These are phyloP conservation scores for Jordanella pulchra DNA, from an alignment of 2,797 vertebrate genomes.

Conservation along the genomic window DNA sequence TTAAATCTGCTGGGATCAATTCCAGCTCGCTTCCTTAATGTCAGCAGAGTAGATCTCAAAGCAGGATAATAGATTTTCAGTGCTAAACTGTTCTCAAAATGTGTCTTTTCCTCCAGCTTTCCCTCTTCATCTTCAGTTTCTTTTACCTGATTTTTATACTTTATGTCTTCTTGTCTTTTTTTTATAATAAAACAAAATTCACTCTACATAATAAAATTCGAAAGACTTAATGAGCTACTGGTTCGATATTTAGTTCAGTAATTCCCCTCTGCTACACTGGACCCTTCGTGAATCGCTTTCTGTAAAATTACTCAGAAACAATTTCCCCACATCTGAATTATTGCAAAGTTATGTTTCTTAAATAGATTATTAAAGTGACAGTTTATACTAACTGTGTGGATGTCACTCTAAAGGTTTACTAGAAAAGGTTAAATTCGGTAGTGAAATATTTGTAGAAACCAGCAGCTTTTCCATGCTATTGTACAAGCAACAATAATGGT, in stretches of 20 bases:
- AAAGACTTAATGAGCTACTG: neutral
- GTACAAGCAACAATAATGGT: too few species aligned
- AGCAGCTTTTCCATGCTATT: too few species aligned
- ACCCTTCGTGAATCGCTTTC: neutral
- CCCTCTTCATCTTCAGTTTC: slow-evolving; percentile 35
- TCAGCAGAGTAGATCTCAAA: slow-evolving; percentile 62
- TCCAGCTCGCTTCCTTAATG: slow-evolving; percentile 64
- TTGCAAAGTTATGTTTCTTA: too few species aligned
- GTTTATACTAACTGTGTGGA: too few species aligned
- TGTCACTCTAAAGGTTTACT: neutral
- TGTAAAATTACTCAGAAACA: neutral
- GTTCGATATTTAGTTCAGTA: neutral
- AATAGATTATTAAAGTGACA: too few species aligned
- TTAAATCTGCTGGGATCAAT: slow-evolving; percentile 72
- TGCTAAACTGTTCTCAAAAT: slow-evolving; percentile 50
- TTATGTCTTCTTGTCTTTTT: neutral
- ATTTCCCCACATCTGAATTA: too few species aligned
- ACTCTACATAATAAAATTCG: neutral
- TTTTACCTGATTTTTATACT: slow-evolving; percentile 14
- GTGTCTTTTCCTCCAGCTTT: slow-evolving; percentile 38
- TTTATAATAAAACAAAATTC: neutral
- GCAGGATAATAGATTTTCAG: slow-evolving; percentile 59
- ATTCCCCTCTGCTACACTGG: neutral
- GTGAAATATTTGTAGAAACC: neutral
- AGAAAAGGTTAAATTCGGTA: neutral